Conservation (phyloP, 1,140 invertebrate species). For the Drosophila ogumai region DNA sequence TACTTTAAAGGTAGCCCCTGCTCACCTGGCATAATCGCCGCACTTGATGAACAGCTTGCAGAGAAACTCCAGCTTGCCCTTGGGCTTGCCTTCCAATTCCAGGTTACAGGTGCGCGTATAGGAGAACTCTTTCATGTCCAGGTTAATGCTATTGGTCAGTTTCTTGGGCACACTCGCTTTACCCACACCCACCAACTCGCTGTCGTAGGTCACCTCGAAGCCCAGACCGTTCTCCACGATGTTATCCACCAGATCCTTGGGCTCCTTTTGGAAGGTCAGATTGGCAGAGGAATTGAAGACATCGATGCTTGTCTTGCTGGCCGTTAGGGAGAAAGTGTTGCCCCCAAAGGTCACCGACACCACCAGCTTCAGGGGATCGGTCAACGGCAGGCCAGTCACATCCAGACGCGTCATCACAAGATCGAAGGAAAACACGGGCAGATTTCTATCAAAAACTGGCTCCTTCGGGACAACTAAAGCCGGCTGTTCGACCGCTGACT, state of each 20-base stretch:
- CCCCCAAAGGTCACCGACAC: constrained; percentile 13
- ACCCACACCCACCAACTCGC: neutral
- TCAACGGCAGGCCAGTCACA: constrained; percentile 1
- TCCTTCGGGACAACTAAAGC: neutral
- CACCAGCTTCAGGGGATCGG: constrained; percentile 19
- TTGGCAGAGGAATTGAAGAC: constrained; percentile 22
- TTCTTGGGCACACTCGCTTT: constrained; percentile 1
- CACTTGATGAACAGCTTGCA: constrained; percentile 37
- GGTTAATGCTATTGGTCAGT: neutral
- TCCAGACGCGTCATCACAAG: constrained; percentile 19
- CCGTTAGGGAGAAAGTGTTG: constrained; percentile 6
- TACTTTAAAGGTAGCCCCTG: too few relatives aligned
- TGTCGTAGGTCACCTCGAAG: constrained; percentile 25
- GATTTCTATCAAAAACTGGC: constrained; percentile 1
- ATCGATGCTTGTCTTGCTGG: constrained; percentile 5
- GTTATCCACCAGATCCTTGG: neutral
- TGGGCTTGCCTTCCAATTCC: neutral
- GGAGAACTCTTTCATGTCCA: constrained; percentile 29
- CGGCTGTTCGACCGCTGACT: neutral
- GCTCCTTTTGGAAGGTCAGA: constrained; percentile 13
- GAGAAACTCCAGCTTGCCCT: constrained; percentile 15
- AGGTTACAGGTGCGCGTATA: constrained; percentile 22
- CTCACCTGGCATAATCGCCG: constrained; percentile 36
- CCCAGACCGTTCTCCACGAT: constrained; percentile 3
- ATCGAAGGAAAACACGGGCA: constrained; percentile 27